Percentiles rank a stretch among this genome's conserved stretches.
phyloP scores from a whole-genome alignment of 2,113 vertebrate species.

The Nycticebus coucang region DNA sequence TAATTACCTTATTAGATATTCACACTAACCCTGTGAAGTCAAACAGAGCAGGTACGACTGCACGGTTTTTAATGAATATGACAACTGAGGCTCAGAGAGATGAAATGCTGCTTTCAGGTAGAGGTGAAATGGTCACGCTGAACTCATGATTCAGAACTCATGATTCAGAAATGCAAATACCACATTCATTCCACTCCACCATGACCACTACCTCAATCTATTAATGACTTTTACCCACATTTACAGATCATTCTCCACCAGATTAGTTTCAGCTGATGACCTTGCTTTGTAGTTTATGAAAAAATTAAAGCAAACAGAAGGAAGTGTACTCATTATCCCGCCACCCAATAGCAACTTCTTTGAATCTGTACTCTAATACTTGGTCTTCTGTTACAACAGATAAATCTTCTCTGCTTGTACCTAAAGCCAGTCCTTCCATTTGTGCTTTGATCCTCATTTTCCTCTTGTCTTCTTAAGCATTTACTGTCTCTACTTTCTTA shows the following conservation, averaged over 20 bases:
- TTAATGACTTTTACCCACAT: not conserved
- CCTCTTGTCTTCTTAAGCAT: conserved; percentile 8
- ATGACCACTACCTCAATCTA: not conserved
- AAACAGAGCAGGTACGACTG: not conserved
- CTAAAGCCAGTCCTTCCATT: not conserved
- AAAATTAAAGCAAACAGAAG: not conserved
- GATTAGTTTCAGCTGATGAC: not conserved
- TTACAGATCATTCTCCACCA: not conserved
- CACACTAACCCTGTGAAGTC: not conserved
- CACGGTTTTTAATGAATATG: not conserved
- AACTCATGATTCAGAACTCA: conserved; percentile 1
- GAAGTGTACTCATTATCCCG: not conserved
- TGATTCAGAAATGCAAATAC: not conserved
- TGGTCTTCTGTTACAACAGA: not conserved
- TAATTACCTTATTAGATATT: not conserved
- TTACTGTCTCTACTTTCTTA: conserved; percentile 21
- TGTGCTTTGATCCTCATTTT: not conserved
- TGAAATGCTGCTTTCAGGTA: not conserved
- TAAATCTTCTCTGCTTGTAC: not conserved
- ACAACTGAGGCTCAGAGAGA: not conserved
- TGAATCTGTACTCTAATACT: not conserved
- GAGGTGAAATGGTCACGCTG: not conserved
- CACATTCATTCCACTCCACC: not conserved
- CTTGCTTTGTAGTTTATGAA: not conserved
- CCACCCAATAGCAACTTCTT: not conserved